Base-by-base conservation (phyloP, 2,888 invertebrate species). In the Drosophila monieri region DNA sequence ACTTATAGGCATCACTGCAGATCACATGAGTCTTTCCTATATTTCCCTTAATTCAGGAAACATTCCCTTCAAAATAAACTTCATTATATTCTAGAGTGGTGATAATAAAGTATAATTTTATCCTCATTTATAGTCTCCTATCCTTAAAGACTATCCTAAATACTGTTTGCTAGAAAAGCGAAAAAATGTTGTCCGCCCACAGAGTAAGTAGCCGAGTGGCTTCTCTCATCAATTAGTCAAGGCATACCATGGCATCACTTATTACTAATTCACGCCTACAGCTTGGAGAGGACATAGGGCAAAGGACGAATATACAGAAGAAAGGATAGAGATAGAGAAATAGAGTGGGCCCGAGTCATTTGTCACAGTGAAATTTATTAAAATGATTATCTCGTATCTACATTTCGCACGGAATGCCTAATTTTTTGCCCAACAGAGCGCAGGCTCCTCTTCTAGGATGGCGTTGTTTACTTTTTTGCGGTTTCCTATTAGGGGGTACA, bases 311-410 rank as follows among this genome's bases (percentile, higher is more conserved):
- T 60, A n/a, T 15, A 27, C 15, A 14, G 35, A 3, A 23, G 8
- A 23, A 37, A 43, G n/a, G 30, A 23, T 25, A 21, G 41, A 25
- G 30, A 23, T 25, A 21, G 41, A 25, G 46, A 30, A 41, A 15
- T 54, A 54, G 53, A 35, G 48, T 47, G 66, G 51, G 70, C 61
- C 66, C 67, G 60, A 73, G 77, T 79, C 87, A 88, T 85, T 85
- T 85, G 87, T 85, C 88, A 85, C 85, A 73, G 73, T 67, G 76
- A 86, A 84, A 85, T 85, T 86, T 88, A 85, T 85, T 85, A 85
- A 85, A 85, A 88, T 85, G 88, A 84, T 88, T 85, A 85, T 85
- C 85, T 85, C 85, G 81, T 85, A 71, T 69, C 77, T 57, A 77
- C 76, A 74, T 88, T 86, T 88, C 74, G 85, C 85, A 88, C 80